Conservation (phyloP, 2,888 invertebrate genomes). For the Chloroclysta siterata region DNA sequence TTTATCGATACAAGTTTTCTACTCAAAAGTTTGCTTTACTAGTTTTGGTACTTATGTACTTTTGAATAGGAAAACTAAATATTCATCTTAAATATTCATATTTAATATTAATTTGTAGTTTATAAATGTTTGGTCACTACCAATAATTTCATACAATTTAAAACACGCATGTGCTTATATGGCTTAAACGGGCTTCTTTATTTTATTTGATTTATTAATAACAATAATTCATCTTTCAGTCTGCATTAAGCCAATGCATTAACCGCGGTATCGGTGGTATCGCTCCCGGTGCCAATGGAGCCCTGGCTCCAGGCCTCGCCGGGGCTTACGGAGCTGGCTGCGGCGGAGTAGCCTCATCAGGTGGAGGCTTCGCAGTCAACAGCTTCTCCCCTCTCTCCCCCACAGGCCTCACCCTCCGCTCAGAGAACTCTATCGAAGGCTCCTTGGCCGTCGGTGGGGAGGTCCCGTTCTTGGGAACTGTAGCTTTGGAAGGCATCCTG, state of each 20-base stretch:
- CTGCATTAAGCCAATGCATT: slow-evolving; percentile 18
- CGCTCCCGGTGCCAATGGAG: background rate
- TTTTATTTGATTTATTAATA: too few relatives aligned
- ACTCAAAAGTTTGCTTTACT: too few relatives aligned
- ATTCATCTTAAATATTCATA: too few relatives aligned
- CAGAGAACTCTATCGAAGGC: slow-evolving; percentile 38
- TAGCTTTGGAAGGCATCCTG: slow-evolving; percentile 32
- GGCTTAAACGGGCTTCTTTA: too few relatives aligned
- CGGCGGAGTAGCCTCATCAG: slow-evolving; percentile 14
- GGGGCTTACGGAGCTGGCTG: slow-evolving; percentile 12
- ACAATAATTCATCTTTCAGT: too few relatives aligned
- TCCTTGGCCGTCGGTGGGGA: slow-evolving; percentile 27
- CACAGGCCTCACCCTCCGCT: slow-evolving; percentile 28
- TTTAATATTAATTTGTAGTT: too few relatives aligned
- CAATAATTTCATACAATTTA: too few relatives aligned
- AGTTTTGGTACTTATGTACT: too few relatives aligned
- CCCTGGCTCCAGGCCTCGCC: slow-evolving; percentile 14
- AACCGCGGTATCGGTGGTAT: slow-evolving; percentile 4
- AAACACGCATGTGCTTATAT: too few relatives aligned
- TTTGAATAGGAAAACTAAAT: too few relatives aligned
- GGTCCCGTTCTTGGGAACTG: slow-evolving; percentile 35
- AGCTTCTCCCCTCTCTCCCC: slow-evolving; percentile 31
- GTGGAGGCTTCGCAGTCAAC: slow-evolving; percentile 25
- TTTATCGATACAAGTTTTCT: too few relatives aligned
- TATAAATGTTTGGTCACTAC: too few relatives aligned